Conservation (phyloP, 64 coral and sea anemone genomes). For the Cladopsammia gracilis region DNA sequence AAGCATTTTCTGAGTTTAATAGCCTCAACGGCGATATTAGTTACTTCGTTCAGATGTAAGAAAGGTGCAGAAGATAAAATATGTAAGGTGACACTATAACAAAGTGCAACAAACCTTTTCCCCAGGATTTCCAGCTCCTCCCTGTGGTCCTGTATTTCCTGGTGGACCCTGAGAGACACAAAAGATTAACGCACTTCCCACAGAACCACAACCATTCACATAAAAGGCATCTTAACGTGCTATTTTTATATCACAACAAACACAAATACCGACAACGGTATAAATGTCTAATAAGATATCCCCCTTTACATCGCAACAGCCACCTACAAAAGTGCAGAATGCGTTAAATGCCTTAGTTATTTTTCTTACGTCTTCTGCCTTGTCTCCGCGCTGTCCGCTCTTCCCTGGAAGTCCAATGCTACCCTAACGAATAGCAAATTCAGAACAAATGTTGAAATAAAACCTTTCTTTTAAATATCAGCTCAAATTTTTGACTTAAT, state of each 20-base stretch:
- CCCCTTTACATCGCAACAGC: background rate
- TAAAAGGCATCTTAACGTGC: too few relatives aligned
- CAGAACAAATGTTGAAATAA: background rate
- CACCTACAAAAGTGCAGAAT: background rate
- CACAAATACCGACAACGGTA: too few relatives aligned
- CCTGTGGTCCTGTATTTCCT: slow-evolving; percentile 18
- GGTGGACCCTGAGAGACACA: slow-evolving; percentile 3
- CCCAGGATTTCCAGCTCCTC: slow-evolving; percentile 25
- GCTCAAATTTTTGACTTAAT: background rate
- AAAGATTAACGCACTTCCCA: background rate
- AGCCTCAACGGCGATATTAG: too few relatives aligned
- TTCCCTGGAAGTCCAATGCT: slow-evolving; percentile 8
- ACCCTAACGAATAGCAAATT: background rate
- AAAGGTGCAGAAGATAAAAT: too few relatives aligned
- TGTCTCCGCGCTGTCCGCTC: slow-evolving; percentile 17
- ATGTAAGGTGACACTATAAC: too few relatives aligned
- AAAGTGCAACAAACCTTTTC: slow-evolving; percentile 11
- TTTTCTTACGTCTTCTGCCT: slow-evolving; percentile 1
- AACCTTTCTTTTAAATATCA: too few relatives aligned
- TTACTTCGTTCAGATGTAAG: too few relatives aligned
- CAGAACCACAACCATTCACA: too few relatives aligned
- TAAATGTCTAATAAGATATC: too few relatives aligned
- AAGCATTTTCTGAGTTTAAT: too few relatives aligned
- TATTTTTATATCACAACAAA: too few relatives aligned
- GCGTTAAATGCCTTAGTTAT: background rate